Evolutionary conservation across 2,888 invertebrate genomes (phyloP), one percentile per base, ranked within the genome.

Genomic region (Tubulanus polymorphus): DNA sequence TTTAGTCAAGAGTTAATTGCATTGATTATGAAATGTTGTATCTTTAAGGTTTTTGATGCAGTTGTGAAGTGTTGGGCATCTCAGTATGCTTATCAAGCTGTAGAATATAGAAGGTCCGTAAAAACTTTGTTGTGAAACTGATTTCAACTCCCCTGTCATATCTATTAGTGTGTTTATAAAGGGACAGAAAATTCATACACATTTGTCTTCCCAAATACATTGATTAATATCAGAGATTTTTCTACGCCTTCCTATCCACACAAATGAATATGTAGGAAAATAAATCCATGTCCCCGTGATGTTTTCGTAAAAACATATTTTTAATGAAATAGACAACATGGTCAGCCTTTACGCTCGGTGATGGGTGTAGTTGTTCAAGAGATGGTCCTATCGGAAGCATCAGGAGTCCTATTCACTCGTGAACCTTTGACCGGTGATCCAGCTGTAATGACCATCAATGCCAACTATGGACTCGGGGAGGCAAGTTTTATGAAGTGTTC

Each of bases 401-500:
- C 81, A 12, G 92, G 92, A 3, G 91, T 91, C 1, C 77, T 92
- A 75, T 92, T 92, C 79, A 89, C 91, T 0, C 82, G 86, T 23
- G 87, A 91, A 75, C 91, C 92, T 0, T 83, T 85, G 1, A 85
- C 84, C 12, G 87, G 87, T 0, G 86, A 88, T 77, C 86, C 88
- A 0, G 80, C 84, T 2, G 72, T 83, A 37, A 82, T 91, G 60
- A 81, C 87, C 12, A 83, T 93, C 63, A 89, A 90, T 10, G 87
- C 90, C 2, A 89, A 90, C 78, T 89, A 85, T 75, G 92, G 91
- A 0, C 81, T 91, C 1, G 91, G 91, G 55, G 91, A 91, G 83
- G 90, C 89, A 78, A 48, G 62, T 45, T 20, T 18, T 10, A 18
- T 35, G n/a, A n/a, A n/a, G n/a, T n/a, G n/a, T n/a, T n/a, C n/a